Conservation (phyloP, 2,113 vertebrate genomes). For the Zootoca vivipara region DNA sequence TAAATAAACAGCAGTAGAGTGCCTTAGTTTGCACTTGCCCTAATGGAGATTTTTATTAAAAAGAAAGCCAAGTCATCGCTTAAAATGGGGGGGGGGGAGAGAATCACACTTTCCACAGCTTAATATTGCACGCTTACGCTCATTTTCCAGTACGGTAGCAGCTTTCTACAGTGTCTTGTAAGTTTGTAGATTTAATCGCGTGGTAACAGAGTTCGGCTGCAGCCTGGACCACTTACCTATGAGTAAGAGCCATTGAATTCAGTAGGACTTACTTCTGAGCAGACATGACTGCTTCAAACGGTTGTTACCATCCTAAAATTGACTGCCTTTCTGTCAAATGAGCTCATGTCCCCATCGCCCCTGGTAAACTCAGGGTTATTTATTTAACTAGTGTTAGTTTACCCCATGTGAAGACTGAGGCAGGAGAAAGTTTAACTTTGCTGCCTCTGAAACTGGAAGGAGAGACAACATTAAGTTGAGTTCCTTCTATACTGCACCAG, state of each 20-base stretch:
- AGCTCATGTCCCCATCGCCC: not conserved
- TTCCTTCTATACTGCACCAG: not conserved
- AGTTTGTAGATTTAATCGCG: conserved; percentile 40
- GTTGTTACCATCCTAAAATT: not conserved
- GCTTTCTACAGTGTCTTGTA: conserved; percentile 32
- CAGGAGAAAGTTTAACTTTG: not conserved
- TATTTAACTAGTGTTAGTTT: not conserved
- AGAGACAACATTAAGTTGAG: not conserved
- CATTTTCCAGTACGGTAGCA: not conserved
- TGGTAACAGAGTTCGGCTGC: conserved; percentile 23
- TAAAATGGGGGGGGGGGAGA: conserved; percentile 14
- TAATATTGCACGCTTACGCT: conserved; percentile 39
- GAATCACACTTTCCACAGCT: conserved; percentile 31
- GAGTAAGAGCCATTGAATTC: no score
- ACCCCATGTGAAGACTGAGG: not conserved
- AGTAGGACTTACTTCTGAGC: no score
- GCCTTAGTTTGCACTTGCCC: conserved; percentile 15
- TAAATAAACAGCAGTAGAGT: conserved; percentile 16
- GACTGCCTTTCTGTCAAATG: not conserved
- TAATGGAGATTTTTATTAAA: conserved; percentile 26
- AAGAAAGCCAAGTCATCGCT: conserved; percentile 31
- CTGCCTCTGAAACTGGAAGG: not conserved
- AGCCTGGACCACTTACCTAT: no score
- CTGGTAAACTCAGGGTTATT: not conserved
- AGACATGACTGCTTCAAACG: conserved; percentile 12